Base-by-base conservation (phyloP, 2,888 invertebrate genomes). In the Dastarcus helophoroides region DNA sequence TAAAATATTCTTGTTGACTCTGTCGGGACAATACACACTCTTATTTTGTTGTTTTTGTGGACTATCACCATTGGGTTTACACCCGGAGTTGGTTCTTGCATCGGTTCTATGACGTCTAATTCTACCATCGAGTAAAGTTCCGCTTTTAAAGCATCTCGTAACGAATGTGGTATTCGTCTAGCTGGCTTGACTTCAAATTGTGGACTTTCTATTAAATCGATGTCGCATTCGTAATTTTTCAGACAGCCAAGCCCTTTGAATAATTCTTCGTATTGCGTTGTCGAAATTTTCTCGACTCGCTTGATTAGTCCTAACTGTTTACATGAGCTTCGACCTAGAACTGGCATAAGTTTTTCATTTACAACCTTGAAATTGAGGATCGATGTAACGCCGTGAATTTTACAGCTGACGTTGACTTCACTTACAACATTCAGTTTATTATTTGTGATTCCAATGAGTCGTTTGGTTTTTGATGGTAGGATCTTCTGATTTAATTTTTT, bases 51-150 rank as follows among this genome's bases (percentile, higher is more conserved):
- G 12, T 40, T 33, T 31, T 37, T 22, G 31, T 23, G 36, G 12
- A 40, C 36, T 10, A 39, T 37, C 29, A 37, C 39, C 32, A 38
- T 38, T 9, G 33, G 37, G 11, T 33, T 34, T 5, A 39, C 41
- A 13, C 27, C 36, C 3, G 41, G 41, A 15, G 38, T 39, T 28
- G 39, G 37, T 16, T 39, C 33, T 6, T 14, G 32, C 16, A 27
- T 26, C 14, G 32, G 30, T 33, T 31, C 25, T 6, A 35, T 39
- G 13, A 39, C 33, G 17, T 24, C 36, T 16, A 36, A 25, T 19
- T 36, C 24, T n/a, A 36, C 31, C 38, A 35, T 36, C 30, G 25
- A 15, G 22, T 34, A 36, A 10, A 41, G 29, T 35, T 41, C 35
- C 17, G 28, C 23, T 23, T 37, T 39, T 9, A 37, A 35, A 17